A percentile compares a stretch with the other conserved stretches of the same genome.
Conservation (phyloP, 2,113 vertebrate genomes). For the Carollia perspicillata region DNA sequence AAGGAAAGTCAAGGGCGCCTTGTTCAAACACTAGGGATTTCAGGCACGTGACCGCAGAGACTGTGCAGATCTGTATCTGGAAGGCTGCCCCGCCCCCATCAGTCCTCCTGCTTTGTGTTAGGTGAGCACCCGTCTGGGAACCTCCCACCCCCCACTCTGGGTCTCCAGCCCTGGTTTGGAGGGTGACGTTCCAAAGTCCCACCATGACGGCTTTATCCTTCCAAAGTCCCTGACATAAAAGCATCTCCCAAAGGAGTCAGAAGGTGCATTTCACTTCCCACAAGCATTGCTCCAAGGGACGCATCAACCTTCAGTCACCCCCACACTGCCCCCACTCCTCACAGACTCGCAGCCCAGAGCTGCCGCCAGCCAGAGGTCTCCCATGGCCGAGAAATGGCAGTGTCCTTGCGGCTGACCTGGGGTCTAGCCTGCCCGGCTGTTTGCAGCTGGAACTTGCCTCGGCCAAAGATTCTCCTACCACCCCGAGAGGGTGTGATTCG, state of each 20-base stretch:
- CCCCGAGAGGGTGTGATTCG: not conserved
- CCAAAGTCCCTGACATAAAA: not conserved
- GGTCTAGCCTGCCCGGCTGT: not conserved
- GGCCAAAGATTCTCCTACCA: not conserved
- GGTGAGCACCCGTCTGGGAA: fast-evolving
- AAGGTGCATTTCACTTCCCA: not conserved
- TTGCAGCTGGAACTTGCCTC: not conserved
- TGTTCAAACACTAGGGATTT: not conserved
- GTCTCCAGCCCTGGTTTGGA: not conserved
- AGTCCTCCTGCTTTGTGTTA: not conserved
- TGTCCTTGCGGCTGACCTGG: not conserved
- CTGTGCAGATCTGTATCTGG: fast-evolving
- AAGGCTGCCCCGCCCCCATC: not conserved
- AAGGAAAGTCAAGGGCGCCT: not conserved
- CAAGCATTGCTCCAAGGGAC: not conserved
- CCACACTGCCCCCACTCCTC: too few species aligned
- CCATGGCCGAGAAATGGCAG: not conserved
- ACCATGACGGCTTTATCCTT: not conserved
- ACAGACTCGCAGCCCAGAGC: not conserved
- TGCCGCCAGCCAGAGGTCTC: too few species aligned
- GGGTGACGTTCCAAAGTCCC: not conserved
- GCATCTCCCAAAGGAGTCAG: not conserved
- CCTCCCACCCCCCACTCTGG: not conserved
- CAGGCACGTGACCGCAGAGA: not conserved
- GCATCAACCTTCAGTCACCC: not conserved